Base-by-base conservation (phyloP, 1,140 invertebrate species). In the Procambarus clarkii region DNA sequence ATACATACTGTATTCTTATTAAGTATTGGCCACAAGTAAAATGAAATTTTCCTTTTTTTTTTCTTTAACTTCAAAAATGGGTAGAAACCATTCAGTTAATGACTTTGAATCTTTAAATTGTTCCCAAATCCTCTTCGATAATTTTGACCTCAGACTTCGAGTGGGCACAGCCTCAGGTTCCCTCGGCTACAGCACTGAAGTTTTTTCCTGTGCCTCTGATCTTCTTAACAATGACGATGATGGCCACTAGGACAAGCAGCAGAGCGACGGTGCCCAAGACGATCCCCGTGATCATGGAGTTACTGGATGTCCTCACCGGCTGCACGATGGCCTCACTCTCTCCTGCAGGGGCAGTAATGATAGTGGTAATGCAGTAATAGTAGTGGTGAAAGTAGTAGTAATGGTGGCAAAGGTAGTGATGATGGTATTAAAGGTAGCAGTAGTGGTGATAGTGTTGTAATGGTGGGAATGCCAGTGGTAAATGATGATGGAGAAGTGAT, bases 111-210 rank as follows among this genome's bases (percentile, higher is more conserved):
- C 5, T 58, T 50, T 91, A 91, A 21, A 91, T 86, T 1, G 82
- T 91, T 71, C 89, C 89, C 64, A 91, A 54, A 54, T 91, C 89
- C 54, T 91, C 76, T 76, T 91, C 89, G 21, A 86, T 85, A 60
- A 91, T 91, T 8, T 78, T 13, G 34, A 71, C 34, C 71, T 85
- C 71, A 64, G 82, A 48, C 15, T 79, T 71, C 45, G 71, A 54
- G 50, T 48, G 69, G 46, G 50, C 74, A 11, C 45, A 7, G 64
- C 34, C 54, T 91, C 83, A 85, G 54, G 77, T 78, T 11, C 76
- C 89, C 21, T 78, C 79, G 0, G 82, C 34, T 9, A 74, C 24
- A 45, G 89, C 74, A 44, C 24, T 78, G 77, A 88, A 80, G 89
- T 76, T 50, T 45, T 85, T 85, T 24, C 89, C 82, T 0, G 89